Percentiles rank a stretch among this genome's conserved stretches.
Conservation (phyloP, 2,888 invertebrate species). For the Calameuta idolon region DNA sequence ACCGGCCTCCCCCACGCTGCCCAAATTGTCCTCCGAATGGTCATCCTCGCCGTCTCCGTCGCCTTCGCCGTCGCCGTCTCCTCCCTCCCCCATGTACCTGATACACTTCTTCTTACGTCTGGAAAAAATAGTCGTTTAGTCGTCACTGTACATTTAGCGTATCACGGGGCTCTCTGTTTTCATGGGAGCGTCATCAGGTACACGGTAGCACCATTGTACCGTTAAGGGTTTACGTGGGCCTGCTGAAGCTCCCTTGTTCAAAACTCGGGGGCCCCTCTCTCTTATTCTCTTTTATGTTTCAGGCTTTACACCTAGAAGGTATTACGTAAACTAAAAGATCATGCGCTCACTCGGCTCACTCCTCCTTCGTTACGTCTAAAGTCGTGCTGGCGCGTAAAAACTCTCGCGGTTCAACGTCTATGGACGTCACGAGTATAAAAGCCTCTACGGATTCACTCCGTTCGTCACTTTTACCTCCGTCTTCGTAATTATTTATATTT, state of each 20-base stretch:
- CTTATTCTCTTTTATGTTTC: background rate
- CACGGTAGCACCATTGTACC: background rate
- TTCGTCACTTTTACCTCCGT: background rate
- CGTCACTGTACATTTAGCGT: background rate
- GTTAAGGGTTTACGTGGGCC: background rate
- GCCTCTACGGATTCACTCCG: background rate
- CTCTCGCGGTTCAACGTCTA: slow-evolving; percentile 13
- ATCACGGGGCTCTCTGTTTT: background rate
- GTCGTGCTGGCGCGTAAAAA: slow-evolving; percentile 27
- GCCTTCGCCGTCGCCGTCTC: slow-evolving; percentile 74
- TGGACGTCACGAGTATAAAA: background rate
- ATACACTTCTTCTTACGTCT: slow-evolving; percentile 98
- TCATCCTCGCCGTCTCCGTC: slow-evolving; percentile 73
- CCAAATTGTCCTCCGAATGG: slow-evolving; percentile 80
- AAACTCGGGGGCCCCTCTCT: background rate
- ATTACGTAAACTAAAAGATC: slow-evolving; percentile 46
- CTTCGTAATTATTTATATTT: background rate
- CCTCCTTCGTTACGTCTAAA: slow-evolving; percentile 29
- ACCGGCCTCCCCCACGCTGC: slow-evolving; percentile 83
- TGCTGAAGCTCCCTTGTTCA: background rate
- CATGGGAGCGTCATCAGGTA: background rate
- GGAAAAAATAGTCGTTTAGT: slow-evolving; percentile 57
- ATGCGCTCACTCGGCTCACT: slow-evolving; percentile 50
- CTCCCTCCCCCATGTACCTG: slow-evolving; percentile 90
- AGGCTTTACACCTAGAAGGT: slow-evolving; percentile 41